Conservation (phyloP, 2,797 vertebrate genomes). For the Scolopax rusticola region DNA sequence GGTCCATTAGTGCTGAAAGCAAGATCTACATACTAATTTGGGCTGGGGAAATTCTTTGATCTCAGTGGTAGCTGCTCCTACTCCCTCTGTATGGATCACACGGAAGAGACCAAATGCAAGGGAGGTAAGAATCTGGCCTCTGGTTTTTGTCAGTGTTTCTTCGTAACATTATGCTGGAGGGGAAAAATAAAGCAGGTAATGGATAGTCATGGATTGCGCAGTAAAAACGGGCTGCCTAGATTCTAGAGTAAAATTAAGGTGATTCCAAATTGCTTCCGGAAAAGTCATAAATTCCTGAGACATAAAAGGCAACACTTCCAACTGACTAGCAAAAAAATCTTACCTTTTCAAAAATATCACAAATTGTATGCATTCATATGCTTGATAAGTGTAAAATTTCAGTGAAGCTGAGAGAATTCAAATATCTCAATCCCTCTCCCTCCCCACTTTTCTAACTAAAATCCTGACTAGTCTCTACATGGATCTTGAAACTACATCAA, state of each 20-base stretch:
- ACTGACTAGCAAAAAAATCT: slow-evolving; percentile 11
- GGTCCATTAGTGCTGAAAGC: not conserved
- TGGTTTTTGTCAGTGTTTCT: not conserved
- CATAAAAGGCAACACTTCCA: slow-evolving; percentile 13
- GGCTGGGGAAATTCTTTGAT: not conserved
- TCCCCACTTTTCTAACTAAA: slow-evolving; percentile 23
- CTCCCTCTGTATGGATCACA: not conserved
- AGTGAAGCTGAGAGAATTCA: not conserved
- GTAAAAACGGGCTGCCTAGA: not conserved
- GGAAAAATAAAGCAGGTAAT: not conserved
- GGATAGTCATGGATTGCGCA: not conserved
- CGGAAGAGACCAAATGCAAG: not conserved
- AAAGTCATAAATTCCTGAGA: not conserved
- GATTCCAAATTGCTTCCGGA: slow-evolving; percentile 34
- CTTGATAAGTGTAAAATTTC: not conserved
- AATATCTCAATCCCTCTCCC: not conserved
- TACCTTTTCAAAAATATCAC: slow-evolving; percentile 28
- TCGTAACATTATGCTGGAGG: not conserved
- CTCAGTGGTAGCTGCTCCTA: not conserved
- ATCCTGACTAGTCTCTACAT: slow-evolving; percentile 37
- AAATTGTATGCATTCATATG: not conserved
- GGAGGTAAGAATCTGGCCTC: not conserved
- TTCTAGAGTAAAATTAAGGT: slow-evolving; percentile 25
- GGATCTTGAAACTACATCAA: slow-evolving; percentile 73
- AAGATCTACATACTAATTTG: not conserved